Conservation (phyloP, 2,113 vertebrate species). For the Oophaga pumilio region DNA sequence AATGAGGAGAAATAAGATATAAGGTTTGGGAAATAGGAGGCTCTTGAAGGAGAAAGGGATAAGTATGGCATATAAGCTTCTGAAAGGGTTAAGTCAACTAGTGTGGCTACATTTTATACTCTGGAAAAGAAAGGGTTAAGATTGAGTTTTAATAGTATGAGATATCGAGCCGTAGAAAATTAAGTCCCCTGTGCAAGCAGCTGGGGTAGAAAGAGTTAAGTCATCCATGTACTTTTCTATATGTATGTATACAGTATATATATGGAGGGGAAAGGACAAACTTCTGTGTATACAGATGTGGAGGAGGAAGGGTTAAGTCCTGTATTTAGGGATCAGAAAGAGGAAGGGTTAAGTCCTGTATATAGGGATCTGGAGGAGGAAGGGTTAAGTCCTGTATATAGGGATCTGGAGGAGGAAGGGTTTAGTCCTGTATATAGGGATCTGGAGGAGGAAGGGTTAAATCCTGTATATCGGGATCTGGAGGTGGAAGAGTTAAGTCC, state of each 20-base stretch:
- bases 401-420: not conserved
- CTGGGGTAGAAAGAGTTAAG: too few relatives aligned
- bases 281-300: not conserved
- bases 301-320: not conserved
- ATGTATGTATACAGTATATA: too few relatives aligned
- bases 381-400: not conserved
- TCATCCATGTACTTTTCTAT: too few relatives aligned
- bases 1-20: not conserved
- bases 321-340: not conserved
- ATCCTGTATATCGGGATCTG: not conserved
- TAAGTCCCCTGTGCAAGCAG: too few relatives aligned
- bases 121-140: not conserved
- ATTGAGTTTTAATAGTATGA: too few relatives aligned
- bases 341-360: not conserved
- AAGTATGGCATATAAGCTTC: not conserved
- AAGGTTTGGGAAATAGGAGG: too few relatives aligned
- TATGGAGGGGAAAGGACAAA: not conserved
- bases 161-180: too few relatives aligned
- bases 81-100: not conserved
- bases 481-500: not conserved
- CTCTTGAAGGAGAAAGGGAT: not conserved
- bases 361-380: not conserved
- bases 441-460: slow-evolving; percentile 10
- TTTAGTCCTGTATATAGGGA: not conserved
- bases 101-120: not conserved